phyloP scores from a whole-genome alignment of 2,113 vertebrate genomes.

The Bettongia penicillata region DNA sequence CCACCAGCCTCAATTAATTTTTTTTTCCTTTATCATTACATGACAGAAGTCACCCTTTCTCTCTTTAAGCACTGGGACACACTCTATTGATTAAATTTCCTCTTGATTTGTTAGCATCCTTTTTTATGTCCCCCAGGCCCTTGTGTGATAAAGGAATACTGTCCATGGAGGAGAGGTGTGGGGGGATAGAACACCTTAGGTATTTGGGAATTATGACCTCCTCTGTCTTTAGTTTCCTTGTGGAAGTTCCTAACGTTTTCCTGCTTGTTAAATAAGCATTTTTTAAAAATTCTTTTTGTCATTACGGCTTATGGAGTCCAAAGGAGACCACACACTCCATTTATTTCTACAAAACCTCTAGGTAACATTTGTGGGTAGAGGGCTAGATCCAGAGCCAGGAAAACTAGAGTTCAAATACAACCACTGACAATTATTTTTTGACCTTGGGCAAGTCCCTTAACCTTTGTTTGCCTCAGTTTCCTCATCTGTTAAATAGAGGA shows the following conservation, averaged over 20 bases:
- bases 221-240: background rate
- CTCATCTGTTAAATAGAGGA: background rate
- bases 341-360: background rate
- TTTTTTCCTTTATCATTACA: background rate
- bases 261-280: background rate
- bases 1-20: background rate
- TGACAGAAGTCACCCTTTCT: background rate
- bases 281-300: background rate
- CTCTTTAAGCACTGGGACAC: background rate
- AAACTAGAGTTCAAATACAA: background rate
- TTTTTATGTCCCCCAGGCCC: background rate
- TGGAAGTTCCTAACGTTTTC: constrained; percentile 31
- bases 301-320: background rate
- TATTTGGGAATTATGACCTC: background rate
- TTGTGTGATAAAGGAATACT: background rate
- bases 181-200: background rate
- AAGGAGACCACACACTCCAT: constrained; percentile 8
- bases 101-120: background rate
- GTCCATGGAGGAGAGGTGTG: background rate
- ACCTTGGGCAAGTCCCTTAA: background rate
- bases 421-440: background rate
- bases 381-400: background rate
- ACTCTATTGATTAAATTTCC: background rate
- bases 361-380: background rate
- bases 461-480: background rate